These are phyloP conservation scores for Meloidogyne chitwoodi DNA, from an alignment of 1,140 invertebrate genomes.

Conservation along the genomic window DNA sequence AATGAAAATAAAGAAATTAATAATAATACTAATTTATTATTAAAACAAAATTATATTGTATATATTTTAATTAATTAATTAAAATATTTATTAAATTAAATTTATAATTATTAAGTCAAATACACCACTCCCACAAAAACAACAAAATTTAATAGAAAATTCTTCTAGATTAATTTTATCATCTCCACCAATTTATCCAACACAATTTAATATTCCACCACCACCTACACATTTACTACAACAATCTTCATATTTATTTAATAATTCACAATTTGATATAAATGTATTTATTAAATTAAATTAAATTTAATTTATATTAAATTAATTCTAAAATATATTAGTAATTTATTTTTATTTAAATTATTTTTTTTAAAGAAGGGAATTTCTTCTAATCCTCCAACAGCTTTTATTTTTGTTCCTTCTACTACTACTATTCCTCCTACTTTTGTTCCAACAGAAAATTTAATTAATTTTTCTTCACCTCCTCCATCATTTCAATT, in stretches of 20 bases:
- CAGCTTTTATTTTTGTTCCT: background rate
- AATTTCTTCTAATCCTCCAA: background rate
- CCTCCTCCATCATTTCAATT: background rate
- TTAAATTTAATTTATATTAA: background rate
- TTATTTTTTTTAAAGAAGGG: background rate
- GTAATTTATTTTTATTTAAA: background rate
- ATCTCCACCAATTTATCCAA: background rate
- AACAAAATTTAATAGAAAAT: background rate
- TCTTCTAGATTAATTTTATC: background rate
- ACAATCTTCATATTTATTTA: background rate
- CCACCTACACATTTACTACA: background rate
- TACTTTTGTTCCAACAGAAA: background rate
- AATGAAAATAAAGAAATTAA: background rate
- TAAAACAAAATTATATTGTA: background rate
- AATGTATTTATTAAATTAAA: background rate
- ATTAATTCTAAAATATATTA: too few species aligned
- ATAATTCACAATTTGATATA: background rate
- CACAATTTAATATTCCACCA: background rate
- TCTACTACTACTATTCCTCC: background rate
- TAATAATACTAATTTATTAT: background rate
- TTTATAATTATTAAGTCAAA: background rate
- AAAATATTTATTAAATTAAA: background rate
- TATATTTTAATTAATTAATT: too few species aligned
- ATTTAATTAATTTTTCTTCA: background rate
- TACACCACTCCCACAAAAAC: background rate